phyloP scores from a whole-genome alignment of 1,140 invertebrate genomes.

The Drosophila nikananu region DNA sequence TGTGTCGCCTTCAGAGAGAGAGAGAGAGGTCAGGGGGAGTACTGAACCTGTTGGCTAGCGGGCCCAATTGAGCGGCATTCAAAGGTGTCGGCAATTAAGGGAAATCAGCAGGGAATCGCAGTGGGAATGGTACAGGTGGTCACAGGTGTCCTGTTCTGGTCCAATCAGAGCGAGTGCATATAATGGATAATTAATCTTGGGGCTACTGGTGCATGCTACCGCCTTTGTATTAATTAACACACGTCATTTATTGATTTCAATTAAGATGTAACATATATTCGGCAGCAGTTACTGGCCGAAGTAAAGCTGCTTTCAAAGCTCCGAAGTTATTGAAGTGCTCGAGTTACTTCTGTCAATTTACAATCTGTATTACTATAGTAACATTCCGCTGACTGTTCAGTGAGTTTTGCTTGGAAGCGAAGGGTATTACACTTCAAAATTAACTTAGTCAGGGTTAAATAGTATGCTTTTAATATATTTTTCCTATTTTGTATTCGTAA shows the following conservation, averaged over 20 bases:
- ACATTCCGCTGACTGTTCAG: neutral
- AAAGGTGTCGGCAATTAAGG: constrained; percentile 72
- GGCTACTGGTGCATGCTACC: constrained; percentile 16
- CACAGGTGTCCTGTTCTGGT: neutral
- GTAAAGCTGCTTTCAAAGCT: neutral
- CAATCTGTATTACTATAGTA: neutral
- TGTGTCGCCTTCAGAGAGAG: constrained; percentile 38
- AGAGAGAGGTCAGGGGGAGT: constrained; percentile 3
- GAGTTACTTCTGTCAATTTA: neutral
- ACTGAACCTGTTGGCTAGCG: constrained; percentile 17
- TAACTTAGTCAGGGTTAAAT: neutral
- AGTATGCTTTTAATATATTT: too few relatives aligned
- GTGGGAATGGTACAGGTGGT: constrained; percentile 5
- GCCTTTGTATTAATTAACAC: constrained; percentile 61
- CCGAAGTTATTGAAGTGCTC: neutral
- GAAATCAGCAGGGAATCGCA: constrained; percentile 66
- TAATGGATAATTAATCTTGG: constrained; percentile 70
- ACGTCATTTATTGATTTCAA: constrained; percentile 23
- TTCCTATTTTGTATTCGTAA: too few relatives aligned
- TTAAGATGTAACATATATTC: neutral
- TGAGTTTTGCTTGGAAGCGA: too few relatives aligned
- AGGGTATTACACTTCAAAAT: neutral
- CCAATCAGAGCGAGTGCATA: constrained; percentile 31
- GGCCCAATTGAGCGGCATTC: constrained; percentile 51
- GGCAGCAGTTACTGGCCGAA: too few relatives aligned